Conservation (phyloP, 2,888 invertebrate genomes). For the Apamea monoglypha region DNA sequence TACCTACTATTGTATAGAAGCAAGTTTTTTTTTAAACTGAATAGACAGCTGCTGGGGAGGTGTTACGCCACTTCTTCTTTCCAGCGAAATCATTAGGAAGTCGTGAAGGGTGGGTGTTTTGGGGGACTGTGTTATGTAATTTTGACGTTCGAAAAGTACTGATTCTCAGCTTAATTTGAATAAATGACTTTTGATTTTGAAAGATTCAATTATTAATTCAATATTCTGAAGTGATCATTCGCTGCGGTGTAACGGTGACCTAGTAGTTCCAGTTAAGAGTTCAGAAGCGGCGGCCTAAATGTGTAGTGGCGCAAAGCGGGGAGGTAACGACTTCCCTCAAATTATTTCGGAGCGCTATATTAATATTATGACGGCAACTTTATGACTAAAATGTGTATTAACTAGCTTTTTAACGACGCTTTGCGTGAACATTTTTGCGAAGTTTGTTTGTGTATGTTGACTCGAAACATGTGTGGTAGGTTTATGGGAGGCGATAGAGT, state of each 20-base stretch:
- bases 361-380: slow-evolving; percentile 67
- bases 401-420: slow-evolving; percentile 61
- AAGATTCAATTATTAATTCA: not conserved
- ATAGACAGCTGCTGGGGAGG: too few species aligned
- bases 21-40: too few species aligned
- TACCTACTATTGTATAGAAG: too few species aligned
- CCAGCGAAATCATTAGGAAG: too few species aligned
- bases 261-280: slow-evolving; percentile 67
- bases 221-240: not conserved
- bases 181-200: not conserved
- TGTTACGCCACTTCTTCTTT: too few species aligned
- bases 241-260: slow-evolving; percentile 62
- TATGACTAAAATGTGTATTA: slow-evolving; percentile 65
- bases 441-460: slow-evolving; percentile 38
- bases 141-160: too few species aligned
- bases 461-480: slow-evolving; percentile 23
- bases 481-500: slow-evolving; percentile 38
- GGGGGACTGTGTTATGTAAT: too few species aligned
- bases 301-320: slow-evolving; percentile 74
- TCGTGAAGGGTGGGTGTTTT: too few species aligned
- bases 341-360: slow-evolving; percentile 73
- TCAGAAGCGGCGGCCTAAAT: slow-evolving; percentile 78
- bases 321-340: slow-evolving; percentile 77
- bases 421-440: slow-evolving; percentile 47
- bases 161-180: too few species aligned